These are phyloP conservation scores for Casuarius casuarius DNA, from an alignment of 2,113 vertebrate species.

Conservation along the genomic window DNA sequence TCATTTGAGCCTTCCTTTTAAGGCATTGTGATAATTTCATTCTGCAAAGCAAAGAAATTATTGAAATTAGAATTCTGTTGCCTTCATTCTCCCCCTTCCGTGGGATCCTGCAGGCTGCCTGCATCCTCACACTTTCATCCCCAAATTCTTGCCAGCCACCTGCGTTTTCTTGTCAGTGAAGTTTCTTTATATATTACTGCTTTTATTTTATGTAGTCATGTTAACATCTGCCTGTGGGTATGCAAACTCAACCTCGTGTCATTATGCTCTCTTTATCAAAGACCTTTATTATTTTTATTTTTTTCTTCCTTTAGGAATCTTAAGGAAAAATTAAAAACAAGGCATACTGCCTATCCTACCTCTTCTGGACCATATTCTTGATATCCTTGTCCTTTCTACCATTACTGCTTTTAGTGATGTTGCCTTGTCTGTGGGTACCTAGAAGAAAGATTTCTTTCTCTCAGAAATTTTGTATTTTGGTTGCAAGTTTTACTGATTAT, in stretches of 20 bases:
- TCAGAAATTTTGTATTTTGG: background rate
- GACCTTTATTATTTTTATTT: background rate
- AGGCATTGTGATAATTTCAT: background rate
- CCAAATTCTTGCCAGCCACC: background rate
- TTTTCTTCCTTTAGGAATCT: fast-evolving
- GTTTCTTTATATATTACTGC: background rate
- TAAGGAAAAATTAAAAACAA: background rate
- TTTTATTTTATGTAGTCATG: background rate
- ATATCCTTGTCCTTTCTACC: background rate
- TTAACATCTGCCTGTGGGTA: background rate
- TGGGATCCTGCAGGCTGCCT: background rate
- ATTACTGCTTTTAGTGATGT: background rate
- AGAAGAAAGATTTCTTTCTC: background rate
- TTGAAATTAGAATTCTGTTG: background rate
- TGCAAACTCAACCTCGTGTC: background rate
- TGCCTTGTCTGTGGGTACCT: background rate
- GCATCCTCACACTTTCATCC: background rate
- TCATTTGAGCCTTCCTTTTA: background rate
- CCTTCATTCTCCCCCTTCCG: background rate
- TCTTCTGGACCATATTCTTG: background rate
- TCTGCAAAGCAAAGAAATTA: background rate
- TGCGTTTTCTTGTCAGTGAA: background rate
- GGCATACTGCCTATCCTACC: background rate
- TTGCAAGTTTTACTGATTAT: background rate
- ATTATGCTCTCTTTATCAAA: background rate